These are phyloP conservation scores for Diuraphis noxia DNA, from an alignment of 1,140 invertebrate genomes.

Conservation along the genomic window DNA sequence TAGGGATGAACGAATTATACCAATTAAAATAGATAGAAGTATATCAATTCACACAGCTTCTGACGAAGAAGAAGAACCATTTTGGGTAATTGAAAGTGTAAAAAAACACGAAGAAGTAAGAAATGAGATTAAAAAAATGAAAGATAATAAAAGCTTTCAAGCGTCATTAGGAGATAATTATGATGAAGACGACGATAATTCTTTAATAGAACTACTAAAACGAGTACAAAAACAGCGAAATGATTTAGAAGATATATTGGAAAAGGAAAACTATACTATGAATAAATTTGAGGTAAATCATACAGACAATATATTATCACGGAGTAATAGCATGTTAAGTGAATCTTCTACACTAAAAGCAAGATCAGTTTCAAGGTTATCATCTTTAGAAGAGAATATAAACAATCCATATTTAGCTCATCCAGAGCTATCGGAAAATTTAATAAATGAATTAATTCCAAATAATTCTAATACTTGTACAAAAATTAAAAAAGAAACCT, in stretches of 20 bases:
- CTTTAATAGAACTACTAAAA: conserved; percentile 66
- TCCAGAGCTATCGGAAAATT: neutral
- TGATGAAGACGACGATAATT: conserved; percentile 40
- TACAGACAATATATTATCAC: neutral
- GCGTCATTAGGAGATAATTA: conserved; percentile 16
- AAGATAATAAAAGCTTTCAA: conserved; percentile 14
- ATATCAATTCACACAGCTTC: conserved; percentile 70
- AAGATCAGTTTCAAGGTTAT: conserved; percentile 16
- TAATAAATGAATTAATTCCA: neutral
- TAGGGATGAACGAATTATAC: conserved; percentile 56
- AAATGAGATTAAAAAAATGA: conserved; percentile 44
- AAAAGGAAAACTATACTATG: conserved; percentile 64
- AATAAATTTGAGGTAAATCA: neutral
- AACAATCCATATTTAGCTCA: no score
- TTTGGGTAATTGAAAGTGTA: conserved; percentile 52
- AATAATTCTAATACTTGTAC: neutral
- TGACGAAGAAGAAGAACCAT: conserved; percentile 63
- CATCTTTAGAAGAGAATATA: conserved; percentile 28
- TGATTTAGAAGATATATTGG: conserved; percentile 71
- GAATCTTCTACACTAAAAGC: neutral
- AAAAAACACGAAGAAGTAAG: conserved; percentile 36
- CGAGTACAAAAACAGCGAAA: conserved; percentile 70
- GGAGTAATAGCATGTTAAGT: neutral
- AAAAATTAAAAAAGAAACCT: neutral
- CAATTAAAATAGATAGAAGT: conserved; percentile 62